phyloP scores from a whole-genome alignment of 2,888 invertebrate species.

The Andricus quercusramuli region DNA sequence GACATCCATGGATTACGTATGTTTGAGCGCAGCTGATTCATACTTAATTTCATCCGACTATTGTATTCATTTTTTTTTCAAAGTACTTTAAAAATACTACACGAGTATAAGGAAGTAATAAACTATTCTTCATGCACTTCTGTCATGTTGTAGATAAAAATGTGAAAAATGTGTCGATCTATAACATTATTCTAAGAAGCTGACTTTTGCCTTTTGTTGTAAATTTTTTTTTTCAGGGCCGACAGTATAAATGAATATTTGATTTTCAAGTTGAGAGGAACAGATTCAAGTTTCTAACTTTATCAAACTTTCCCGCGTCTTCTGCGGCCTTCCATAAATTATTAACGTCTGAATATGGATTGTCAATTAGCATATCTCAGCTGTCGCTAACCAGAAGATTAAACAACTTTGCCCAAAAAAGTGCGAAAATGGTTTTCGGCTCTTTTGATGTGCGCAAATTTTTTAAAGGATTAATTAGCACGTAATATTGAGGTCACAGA shows the following conservation, averaged over 20 bases:
- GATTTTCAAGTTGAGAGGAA: not conserved
- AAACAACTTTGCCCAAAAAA: not conserved
- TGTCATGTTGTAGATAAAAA: too few species aligned
- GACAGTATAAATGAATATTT: not conserved
- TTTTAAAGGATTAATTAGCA: not conserved
- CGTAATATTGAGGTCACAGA: constrained; percentile 7
- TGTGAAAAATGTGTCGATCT: too few species aligned
- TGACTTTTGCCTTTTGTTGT: too few species aligned
- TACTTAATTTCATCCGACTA: too few species aligned
- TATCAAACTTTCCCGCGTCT: not conserved
- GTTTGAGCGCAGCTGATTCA: too few species aligned
- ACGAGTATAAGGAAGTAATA: too few species aligned
- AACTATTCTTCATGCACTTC: too few species aligned
- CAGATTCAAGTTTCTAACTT: not conserved
- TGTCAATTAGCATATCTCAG: not conserved
- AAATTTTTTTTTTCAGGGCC: not conserved
- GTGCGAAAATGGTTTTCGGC: not conserved
- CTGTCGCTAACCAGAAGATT: not conserved
- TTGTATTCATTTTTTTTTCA: too few species aligned
- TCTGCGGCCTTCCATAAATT: not conserved
- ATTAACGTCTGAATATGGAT: not conserved
- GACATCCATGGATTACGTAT: too few species aligned
- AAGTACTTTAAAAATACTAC: too few species aligned
- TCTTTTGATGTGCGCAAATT: not conserved
- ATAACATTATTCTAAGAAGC: too few species aligned